phyloP scores from a whole-genome alignment of 2,113 vertebrate genomes.

The Odocoileus hemionus region DNA sequence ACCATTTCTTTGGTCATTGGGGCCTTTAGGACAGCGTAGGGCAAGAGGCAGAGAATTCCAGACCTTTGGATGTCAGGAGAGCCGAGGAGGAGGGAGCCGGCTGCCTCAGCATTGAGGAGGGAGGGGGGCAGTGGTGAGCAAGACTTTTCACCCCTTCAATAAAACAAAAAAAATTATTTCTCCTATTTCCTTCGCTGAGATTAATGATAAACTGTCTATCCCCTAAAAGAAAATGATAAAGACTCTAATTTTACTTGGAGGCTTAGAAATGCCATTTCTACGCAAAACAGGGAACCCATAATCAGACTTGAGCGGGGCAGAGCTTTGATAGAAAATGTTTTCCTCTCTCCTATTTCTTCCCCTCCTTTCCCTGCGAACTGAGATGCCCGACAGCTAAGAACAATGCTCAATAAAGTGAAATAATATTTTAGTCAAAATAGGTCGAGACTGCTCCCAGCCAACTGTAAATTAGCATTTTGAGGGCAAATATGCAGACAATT shows the following conservation, averaged over 20 bases:
- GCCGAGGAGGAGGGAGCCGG: neutral
- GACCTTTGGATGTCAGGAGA: slow-evolving; percentile 35
- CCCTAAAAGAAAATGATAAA: slow-evolving; percentile 93
- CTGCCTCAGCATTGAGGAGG: neutral
- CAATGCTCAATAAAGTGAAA: slow-evolving; percentile 87
- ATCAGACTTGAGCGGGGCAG: slow-evolving; percentile 71
- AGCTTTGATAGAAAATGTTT: slow-evolving; percentile 86
- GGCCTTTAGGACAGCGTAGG: neutral
- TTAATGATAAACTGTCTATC: slow-evolving; percentile 93
- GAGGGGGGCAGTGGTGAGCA: neutral
- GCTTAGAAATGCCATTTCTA: slow-evolving; percentile 88
- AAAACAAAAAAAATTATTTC: slow-evolving; percentile 81
- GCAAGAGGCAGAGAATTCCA: neutral
- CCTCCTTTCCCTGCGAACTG: slow-evolving; percentile 38
- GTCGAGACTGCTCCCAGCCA: slow-evolving; percentile 93
- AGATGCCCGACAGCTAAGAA: slow-evolving; percentile 87
- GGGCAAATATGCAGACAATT: slow-evolving; percentile 99
- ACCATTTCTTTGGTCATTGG: neutral
- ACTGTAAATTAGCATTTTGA: slow-evolving; percentile 99
- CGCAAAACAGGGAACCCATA: slow-evolving; percentile 88
- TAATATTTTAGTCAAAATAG: slow-evolving; percentile 88
- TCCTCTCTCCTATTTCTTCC: slow-evolving; percentile 16
- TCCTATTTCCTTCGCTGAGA: slow-evolving; percentile 82
- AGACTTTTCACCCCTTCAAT: slow-evolving; percentile 55
- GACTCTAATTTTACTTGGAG: slow-evolving; percentile 86